Percentiles rank a stretch among this genome's conserved stretches.
These are phyloP conservation scores for Chloromyia formosa DNA, from an alignment of 2,888 invertebrate genomes.

Conservation along the genomic window DNA sequence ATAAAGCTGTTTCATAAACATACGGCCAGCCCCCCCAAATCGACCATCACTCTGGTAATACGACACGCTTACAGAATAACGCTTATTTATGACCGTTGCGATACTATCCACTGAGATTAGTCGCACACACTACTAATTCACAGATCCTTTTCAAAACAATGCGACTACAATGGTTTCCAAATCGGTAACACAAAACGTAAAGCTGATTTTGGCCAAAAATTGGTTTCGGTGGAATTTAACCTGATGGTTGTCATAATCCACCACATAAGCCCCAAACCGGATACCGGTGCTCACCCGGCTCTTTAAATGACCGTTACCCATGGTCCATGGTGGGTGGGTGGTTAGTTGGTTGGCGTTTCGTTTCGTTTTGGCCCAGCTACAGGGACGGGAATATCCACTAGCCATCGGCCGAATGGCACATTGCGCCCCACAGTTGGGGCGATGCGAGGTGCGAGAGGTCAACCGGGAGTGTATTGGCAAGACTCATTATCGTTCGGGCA, in stretches of 20 bases:
- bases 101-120: neutral
- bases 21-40: neutral
- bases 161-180: slow-evolving; percentile 10
- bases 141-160: neutral
- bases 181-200: slow-evolving; percentile 31
- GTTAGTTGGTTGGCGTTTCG: neutral
- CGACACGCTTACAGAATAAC: neutral
- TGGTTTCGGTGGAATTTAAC: slow-evolving; percentile 34
- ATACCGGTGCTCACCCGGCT: slow-evolving; percentile 26
- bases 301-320: slow-evolving; percentile 18
- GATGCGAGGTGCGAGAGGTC: slow-evolving; percentile 24
- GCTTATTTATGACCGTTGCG: neutral
- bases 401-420: neutral
- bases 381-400: too few species aligned
- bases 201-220: slow-evolving; percentile 37
- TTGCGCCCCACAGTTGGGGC: too few species aligned
- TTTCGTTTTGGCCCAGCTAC: too few species aligned
- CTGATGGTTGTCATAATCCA: slow-evolving; percentile 41
- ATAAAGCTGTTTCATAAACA: too few species aligned
- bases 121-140: neutral
- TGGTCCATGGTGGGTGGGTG: neutral
- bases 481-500: slow-evolving; percentile 42
- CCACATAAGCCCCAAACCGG: slow-evolving; percentile 37
- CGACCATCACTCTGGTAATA: neutral
- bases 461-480: slow-evolving; percentile 38